Conservation (phyloP, 2,888 invertebrate species). For the Ophioninae sp. region DNA sequence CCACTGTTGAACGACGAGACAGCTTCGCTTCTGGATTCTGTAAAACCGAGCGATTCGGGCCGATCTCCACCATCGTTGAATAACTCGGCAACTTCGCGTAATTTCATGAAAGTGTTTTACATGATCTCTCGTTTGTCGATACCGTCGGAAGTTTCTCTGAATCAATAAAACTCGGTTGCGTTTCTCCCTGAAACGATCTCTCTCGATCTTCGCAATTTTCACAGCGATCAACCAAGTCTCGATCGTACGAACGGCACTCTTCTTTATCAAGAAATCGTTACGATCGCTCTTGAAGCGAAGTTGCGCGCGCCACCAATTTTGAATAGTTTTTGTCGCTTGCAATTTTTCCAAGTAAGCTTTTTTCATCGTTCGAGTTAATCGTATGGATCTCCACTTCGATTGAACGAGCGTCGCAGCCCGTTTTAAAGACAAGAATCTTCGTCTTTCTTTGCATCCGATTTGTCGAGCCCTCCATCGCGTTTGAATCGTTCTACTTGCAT, state of each 20-base stretch:
- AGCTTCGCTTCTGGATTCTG: slow-evolving; percentile 49
- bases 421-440: slow-evolving; percentile 72
- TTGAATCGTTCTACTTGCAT: slow-evolving; percentile 82
- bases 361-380: slow-evolving; percentile 78
- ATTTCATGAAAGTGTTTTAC: slow-evolving; percentile 43
- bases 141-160: slow-evolving; percentile 79
- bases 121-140: slow-evolving; percentile 66
- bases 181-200: slow-evolving; percentile 74
- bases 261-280: slow-evolving; percentile 76
- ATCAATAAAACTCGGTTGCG: slow-evolving; percentile 78
- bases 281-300: slow-evolving; percentile 78
- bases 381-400: slow-evolving; percentile 77
- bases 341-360: slow-evolving; percentile 75
- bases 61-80: slow-evolving; percentile 73
- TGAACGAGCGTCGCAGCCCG: slow-evolving; percentile 74
- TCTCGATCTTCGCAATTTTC: slow-evolving; percentile 79
- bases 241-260: slow-evolving; percentile 73
- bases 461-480: slow-evolving; percentile 80
- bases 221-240: slow-evolving; percentile 74
- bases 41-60: slow-evolving; percentile 58
- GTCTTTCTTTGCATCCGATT: slow-evolving; percentile 71
- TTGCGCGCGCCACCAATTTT: slow-evolving; percentile 80
- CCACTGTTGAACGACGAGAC: slow-evolving; percentile 68
- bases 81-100: slow-evolving; percentile 61
- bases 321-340: slow-evolving; percentile 77